Evolutionary conservation across 2,113 vertebrate species (phyloP), one percentile per base, ranked within the genome.

Genomic region (Hylia prasina): DNA sequence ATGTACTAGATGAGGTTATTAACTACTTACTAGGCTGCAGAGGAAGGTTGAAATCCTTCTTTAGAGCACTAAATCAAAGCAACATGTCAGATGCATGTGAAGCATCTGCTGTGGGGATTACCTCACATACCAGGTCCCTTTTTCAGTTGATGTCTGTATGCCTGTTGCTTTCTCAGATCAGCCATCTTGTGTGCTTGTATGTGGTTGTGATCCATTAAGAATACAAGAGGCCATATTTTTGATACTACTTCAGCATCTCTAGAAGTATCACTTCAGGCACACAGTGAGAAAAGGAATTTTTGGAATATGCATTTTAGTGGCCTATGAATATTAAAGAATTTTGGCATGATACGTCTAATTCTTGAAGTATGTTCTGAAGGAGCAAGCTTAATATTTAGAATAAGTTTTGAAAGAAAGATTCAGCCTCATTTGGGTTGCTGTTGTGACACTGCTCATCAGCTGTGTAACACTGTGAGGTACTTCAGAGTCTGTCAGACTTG

Each of bases 391-490:
- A 30, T 71, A 53, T 81, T 81, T 84, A n/a, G 61, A 87, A 40
- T 56, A 13, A 68, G 31, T 79, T 87, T 71, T 92, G 79, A 86
- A 89, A 79, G 85, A 64, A 90, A 93, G 50, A 47, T 85, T 87
- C 65, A 82, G 78, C 66, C 68, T 87, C 33, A 10, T 78, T 94
- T 87, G 1, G 0, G 45, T 80, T 69, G 56, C 69, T 93, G 81
- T 93, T 94, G 70, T 91, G 83, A 82, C 92, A 58, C 45, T 69
- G 48, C 87, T 97, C 91, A 87, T 96, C 88, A 95, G 31, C 88
- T 90, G 80, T 82, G 68, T 54, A 71, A 90, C 79, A 33, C 60
- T 75, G 60, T 64, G 40, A 76, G 61, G 69, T 84, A 65, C 90
- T 94, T 96, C 76, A 94, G 37, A 2, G 0, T 75, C 93, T 92